Evolutionary conservation across 2,888 invertebrate genomes (phyloP), one percentile per base, ranked within the genome.

Genomic region (Campaea margaritaria): DNA sequence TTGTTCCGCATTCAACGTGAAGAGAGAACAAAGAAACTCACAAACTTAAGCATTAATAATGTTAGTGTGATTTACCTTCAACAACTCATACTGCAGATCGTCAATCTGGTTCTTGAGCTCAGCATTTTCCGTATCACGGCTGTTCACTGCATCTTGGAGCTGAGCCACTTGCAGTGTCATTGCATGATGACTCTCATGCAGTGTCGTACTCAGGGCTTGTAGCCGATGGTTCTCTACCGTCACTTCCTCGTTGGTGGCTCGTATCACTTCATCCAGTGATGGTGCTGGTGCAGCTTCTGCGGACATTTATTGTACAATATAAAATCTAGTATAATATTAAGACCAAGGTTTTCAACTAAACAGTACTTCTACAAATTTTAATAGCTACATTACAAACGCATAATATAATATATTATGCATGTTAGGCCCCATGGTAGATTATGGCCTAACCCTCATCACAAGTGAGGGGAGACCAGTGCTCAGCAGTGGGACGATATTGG

Each of bases 101-200:
- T 99, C 99, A 48, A 99, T 96, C 91, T 99, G 98, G 86, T 99
- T 99, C 82, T 97, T 96, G 52, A 99, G 91, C 85, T 99, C 99
- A 0, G 98, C 99, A 64, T 96, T 97, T 90, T 98, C 97, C 0
- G 99, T 99, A 87, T 99, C 99, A 71, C 97, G 95, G 12, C 97
- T 97, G 51, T 97, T 97, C 50, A 98, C 94, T 0, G 96, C 96
- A 79, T 98, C 98, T 83, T 97, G 96, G 31, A 97, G 83, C 80
- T 97, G 97, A 27, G 97, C 96, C 87, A 97, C 96, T 87, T 98
- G 96, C 16, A 99, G 89, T 46, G 97, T 97, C 93, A 97, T 97
- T 12, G 96, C 96, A 79, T 99, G 99, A 81, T 99, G 97, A 71
- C 96, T 96, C 89, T 98, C 98, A 79, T 99, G 99, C 41, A 99